These are phyloP conservation scores for Reinhardtius hippoglossoides DNA, from an alignment of 2,113 vertebrate species.

Conservation along the genomic window DNA sequence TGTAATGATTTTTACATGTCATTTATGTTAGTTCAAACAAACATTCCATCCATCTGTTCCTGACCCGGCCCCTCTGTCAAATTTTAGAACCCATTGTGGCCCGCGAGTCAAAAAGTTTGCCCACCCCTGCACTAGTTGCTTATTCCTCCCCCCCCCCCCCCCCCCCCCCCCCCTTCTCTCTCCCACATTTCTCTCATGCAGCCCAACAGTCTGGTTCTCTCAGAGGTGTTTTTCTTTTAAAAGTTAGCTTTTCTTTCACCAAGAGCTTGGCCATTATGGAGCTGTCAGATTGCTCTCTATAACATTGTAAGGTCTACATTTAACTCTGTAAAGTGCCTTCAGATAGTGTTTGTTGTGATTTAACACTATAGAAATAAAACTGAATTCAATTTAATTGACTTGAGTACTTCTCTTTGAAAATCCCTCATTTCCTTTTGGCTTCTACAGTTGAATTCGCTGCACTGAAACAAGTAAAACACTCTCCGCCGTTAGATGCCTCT, in stretches of 20 bases:
- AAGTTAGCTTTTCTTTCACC: not conserved
- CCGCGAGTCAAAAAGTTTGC: too few relatives aligned
- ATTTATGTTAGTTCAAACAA: too few relatives aligned
- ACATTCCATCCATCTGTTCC: too few relatives aligned
- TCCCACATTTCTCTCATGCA: not conserved
- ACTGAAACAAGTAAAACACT: slow-evolving; percentile 30
- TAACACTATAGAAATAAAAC: not conserved
- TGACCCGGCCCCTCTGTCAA: too few relatives aligned
- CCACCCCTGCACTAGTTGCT: too few relatives aligned
- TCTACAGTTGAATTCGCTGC: slow-evolving; percentile 7
- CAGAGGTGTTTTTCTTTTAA: not conserved
- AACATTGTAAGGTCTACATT: not conserved
- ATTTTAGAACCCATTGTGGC: too few relatives aligned
- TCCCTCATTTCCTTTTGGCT: slow-evolving; percentile 1
- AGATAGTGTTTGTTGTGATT: not conserved
- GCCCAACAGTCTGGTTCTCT: not conserved
- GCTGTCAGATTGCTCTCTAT: not conserved
- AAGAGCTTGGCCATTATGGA: not conserved
- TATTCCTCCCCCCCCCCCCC: not conserved
- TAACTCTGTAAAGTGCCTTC: not conserved
- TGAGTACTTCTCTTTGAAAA: not conserved
- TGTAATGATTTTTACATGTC: too few relatives aligned
- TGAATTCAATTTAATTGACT: not conserved
- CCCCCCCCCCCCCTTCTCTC: not conserved
- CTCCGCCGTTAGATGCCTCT: not conserved